These are phyloP conservation scores for Drosophila anomalata DNA, from an alignment of 2,888 invertebrate species.

Conservation along the genomic window DNA sequence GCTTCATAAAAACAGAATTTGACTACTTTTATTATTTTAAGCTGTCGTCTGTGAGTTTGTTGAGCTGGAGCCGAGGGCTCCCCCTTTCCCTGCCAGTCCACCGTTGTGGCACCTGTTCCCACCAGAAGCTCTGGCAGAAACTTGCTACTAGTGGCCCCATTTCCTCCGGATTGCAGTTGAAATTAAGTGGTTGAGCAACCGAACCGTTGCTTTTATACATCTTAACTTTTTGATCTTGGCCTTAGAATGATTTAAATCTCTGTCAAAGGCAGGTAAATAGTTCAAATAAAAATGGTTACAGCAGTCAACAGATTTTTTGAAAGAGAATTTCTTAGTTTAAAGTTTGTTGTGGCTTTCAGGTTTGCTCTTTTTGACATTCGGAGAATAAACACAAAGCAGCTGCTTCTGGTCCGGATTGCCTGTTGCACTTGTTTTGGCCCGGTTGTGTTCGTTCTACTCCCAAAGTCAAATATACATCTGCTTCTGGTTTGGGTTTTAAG, in stretches of 20 bases:
- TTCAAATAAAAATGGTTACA: neutral
- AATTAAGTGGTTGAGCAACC: slow-evolving; percentile 27
- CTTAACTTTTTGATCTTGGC: slow-evolving; percentile 71
- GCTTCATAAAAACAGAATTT: slow-evolving; percentile 50
- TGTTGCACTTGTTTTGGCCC: slow-evolving; percentile 49
- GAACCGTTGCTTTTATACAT: slow-evolving; percentile 53
- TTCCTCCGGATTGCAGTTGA: slow-evolving; percentile 21
- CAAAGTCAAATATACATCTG: slow-evolving; percentile 1
- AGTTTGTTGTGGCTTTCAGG: slow-evolving; percentile 43
- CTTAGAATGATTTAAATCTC: slow-evolving; percentile 52
- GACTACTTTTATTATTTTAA: slow-evolving; percentile 49
- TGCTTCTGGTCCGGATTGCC: slow-evolving; percentile 29
- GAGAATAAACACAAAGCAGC: slow-evolving; percentile 20
- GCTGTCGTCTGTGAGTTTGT: slow-evolving; percentile 30
- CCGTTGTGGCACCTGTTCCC: slow-evolving; percentile 3
- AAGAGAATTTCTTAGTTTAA: slow-evolving; percentile 57
- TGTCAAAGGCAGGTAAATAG: slow-evolving; percentile 48
- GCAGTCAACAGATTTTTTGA: no score
- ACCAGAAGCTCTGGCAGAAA: neutral
- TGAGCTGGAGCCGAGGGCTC: slow-evolving; percentile 10
- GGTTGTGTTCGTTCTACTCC: slow-evolving; percentile 43
- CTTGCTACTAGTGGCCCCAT: neutral
- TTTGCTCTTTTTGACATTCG: slow-evolving; percentile 7
- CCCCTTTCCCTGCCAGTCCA: neutral
- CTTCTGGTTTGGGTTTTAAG: slow-evolving; percentile 38